Conservation (phyloP, 2,888 invertebrate genomes). For the Poecilus cupreus region DNA sequence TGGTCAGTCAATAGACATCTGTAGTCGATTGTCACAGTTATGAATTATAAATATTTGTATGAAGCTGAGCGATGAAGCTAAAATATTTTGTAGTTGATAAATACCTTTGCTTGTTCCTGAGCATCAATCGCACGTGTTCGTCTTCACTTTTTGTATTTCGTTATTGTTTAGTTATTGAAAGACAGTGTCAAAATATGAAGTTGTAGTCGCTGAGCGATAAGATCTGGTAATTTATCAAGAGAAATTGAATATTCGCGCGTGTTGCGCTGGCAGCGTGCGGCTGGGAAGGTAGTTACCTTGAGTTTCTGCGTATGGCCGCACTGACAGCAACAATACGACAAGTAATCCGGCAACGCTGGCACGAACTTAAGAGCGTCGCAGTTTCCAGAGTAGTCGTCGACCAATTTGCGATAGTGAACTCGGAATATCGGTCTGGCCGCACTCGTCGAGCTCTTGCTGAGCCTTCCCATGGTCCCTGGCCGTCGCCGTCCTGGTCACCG, state of each 20-base stretch:
- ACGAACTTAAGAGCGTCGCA: conserved; percentile 72
- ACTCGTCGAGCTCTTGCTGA: conserved; percentile 71
- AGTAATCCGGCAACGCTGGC: conserved; percentile 75
- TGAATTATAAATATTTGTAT: no score
- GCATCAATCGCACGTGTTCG: no score
- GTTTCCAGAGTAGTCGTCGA: conserved; percentile 74
- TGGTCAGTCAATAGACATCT: no score
- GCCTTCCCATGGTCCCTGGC: conserved; percentile 73
- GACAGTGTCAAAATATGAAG: conserved; percentile 22
- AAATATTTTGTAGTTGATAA: no score
- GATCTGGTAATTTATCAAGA: background rate
- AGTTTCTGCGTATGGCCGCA: conserved; percentile 77
- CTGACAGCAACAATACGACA: conserved; percentile 78
- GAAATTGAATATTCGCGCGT: background rate
- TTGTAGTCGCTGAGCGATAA: background rate
- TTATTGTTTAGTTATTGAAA: no score
- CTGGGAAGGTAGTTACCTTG: conserved; percentile 58
- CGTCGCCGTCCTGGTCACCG: conserved; percentile 58
- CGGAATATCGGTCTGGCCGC: conserved; percentile 74
- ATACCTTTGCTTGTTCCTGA: no score
- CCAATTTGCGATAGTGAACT: conserved; percentile 77
- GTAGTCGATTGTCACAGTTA: no score
- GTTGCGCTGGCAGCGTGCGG: conserved; percentile 14
- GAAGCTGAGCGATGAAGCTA: no score
- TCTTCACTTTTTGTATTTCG: no score